Base-by-base conservation (phyloP, 2,113 vertebrate genomes). In the Poecilia latipinna region DNA sequence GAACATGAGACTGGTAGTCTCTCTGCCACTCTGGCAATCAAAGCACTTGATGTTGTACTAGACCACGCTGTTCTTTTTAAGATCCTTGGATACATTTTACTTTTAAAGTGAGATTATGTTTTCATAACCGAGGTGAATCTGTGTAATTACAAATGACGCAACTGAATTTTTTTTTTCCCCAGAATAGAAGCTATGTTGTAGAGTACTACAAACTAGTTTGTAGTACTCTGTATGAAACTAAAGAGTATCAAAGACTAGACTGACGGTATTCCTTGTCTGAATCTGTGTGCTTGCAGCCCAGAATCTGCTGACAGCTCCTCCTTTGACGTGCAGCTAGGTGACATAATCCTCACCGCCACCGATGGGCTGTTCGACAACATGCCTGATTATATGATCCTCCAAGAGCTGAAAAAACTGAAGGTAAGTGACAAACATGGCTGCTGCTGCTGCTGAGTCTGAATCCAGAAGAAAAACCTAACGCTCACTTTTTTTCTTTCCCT, bases 291-390 rank as follows among this genome's bases (percentile, higher is more conserved):
- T 86, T 39, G 71, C 94, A 99, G 98, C 88, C 98, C 98, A 0
- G 97, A 99, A 0, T 97, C 96, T 19, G 98, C 98, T 1, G 97
- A 99, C 88, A 98, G 97, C 82, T 97, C 96, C 0, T 97, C 97
- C 64, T 99, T 99, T 42, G 97, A 99, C 39, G 97, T 99, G 72
- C 97, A 99, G 91, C 95, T 99, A 0, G 98, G 98, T 65, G 98
- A 99, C 92, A 99, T 99, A 86, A 99, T 99, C 90, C 93, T 99
- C 88, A 99, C 98, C 0, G 98, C 98, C 2, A 98, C 97, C 0
- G 98, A 99, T 0, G 98, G 98, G 5, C 96, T 99, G 37, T 99
- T 99, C 28, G 98, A 99, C 95, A 99, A 99, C 94, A 99, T 99
- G 98, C 97, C 98, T 0, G 98, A 99, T 89, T 98, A 98, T 86